These are phyloP conservation scores for Cheilinus undulatus DNA, from an alignment of 2,113 vertebrate genomes.

Conservation along the genomic window DNA sequence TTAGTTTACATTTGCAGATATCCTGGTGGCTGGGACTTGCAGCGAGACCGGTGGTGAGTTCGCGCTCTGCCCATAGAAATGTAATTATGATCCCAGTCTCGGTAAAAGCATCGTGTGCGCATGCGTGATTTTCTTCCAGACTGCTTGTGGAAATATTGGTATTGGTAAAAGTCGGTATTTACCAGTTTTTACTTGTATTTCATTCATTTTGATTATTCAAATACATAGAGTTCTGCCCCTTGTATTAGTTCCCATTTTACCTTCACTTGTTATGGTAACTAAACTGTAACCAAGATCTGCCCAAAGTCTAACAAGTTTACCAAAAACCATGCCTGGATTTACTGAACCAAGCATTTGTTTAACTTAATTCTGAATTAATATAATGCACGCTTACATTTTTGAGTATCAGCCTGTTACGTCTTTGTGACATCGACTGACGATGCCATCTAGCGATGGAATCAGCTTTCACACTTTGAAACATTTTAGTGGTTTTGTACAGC, in stretches of 20 bases:
- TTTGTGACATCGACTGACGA: neutral
- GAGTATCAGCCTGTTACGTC: neutral
- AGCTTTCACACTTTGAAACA: neutral
- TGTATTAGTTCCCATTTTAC: neutral
- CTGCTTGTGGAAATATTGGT: constrained; percentile 1
- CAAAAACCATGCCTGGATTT: neutral
- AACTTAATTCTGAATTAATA: neutral
- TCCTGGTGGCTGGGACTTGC: neutral
- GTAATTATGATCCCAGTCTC: constrained; percentile 47
- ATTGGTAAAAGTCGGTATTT: constrained; percentile 6
- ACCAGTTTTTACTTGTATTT: neutral
- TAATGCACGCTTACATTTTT: neutral
- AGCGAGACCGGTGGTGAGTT: constrained; percentile 28
- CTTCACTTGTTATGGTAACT: neutral
- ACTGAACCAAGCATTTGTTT: neutral
- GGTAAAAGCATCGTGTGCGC: constrained; percentile 41
- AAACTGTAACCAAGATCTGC: neutral
- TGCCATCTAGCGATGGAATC: constrained; percentile 41
- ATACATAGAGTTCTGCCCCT: neutral
- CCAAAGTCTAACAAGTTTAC: neutral
- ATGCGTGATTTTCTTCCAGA: constrained; percentile 64
- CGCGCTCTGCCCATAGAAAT: constrained; percentile 67
- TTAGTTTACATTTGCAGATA: constrained; percentile 7
- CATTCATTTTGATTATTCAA: neutral
- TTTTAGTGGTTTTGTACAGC: neutral